Evolutionary conservation across 1,140 invertebrate genomes (phyloP).

Genomic region (Lucilia sericata): DNA sequence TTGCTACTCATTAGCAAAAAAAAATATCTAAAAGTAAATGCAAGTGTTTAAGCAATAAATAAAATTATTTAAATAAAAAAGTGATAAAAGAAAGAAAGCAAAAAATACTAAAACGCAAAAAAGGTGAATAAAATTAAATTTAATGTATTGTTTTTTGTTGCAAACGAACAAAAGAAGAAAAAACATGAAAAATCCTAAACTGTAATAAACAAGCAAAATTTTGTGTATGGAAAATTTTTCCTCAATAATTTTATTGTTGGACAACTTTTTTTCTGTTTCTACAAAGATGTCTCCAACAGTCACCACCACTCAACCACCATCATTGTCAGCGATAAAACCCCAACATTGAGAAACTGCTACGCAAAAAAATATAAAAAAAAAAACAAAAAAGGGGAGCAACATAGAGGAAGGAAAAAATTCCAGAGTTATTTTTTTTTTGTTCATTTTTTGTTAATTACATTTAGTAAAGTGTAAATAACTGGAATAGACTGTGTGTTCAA

Average conservation of each 20-base stretch:
- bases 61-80: neutral
- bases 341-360: neutral
- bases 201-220: neutral
- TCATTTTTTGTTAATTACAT: constrained; percentile 36
- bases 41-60: constrained; percentile 40
- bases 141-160: neutral
- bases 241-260: constrained; percentile 15
- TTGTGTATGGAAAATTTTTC: constrained; percentile 21
- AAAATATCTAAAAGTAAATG: constrained; percentile 3
- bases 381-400: constrained; percentile 18
- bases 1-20: neutral
- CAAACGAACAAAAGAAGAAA: neutral
- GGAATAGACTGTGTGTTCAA: constrained; percentile 6
- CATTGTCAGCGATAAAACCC: neutral
- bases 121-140: constrained; percentile 34
- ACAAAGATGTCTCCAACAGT: constrained; percentile 1
- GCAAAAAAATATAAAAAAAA: constrained; percentile 19
- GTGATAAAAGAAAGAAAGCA: constrained; percentile 21
- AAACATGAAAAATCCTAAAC: constrained; percentile 21
- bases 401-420: constrained; percentile 30
- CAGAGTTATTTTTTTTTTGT: constrained; percentile 15
- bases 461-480: constrained; percentile 36
- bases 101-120: constrained; percentile 27
- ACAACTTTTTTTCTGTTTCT: constrained; percentile 1
- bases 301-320: constrained; percentile 14